Evolutionary conservation across 2,888 invertebrate species (phyloP).

Genomic region (Orthosia incerta): DNA sequence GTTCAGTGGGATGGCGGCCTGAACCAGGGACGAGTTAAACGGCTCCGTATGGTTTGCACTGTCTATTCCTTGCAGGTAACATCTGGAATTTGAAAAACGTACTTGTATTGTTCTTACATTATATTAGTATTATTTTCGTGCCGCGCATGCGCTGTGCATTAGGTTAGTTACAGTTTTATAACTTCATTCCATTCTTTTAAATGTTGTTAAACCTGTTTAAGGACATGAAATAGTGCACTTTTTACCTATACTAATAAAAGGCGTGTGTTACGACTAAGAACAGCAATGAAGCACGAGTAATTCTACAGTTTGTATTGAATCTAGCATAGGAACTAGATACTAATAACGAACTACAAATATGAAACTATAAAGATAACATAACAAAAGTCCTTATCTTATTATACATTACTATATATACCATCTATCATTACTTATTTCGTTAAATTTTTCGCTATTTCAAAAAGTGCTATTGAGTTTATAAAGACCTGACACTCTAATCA

Average conservation of each 20-base stretch:
- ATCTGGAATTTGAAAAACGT: constrained; percentile 87
- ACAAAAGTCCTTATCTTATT: neutral
- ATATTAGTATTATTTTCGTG: constrained; percentile 39
- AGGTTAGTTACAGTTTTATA: constrained; percentile 55
- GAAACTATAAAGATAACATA: neutral
- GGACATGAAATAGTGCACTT: constrained; percentile 34
- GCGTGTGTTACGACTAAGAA: constrained; percentile 49
- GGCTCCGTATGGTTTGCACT: constrained; percentile 85
- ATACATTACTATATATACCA: neutral
- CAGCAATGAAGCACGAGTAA: constrained; percentile 60
- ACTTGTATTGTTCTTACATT: constrained; percentile 53
- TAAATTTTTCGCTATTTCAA: neutral
- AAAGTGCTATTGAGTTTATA: neutral
- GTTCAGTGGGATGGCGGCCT: constrained; percentile 91
- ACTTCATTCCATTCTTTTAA: constrained; percentile 38
- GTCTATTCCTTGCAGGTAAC: constrained; percentile 91
- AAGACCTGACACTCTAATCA: constrained; percentile 1
- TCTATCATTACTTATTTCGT: no score
- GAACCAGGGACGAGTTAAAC: constrained; percentile 90
- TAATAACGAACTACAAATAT: constrained; percentile 1
- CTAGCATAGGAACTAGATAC: constrained; percentile 1
- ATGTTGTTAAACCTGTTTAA: constrained; percentile 32
- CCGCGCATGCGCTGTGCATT: constrained; percentile 61
- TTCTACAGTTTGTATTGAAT: constrained; percentile 14
- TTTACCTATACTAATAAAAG: constrained; percentile 41